Evolutionary conservation across 1,140 invertebrate genomes (phyloP).

Genomic region (Parasteatoda tepidariorum): DNA sequence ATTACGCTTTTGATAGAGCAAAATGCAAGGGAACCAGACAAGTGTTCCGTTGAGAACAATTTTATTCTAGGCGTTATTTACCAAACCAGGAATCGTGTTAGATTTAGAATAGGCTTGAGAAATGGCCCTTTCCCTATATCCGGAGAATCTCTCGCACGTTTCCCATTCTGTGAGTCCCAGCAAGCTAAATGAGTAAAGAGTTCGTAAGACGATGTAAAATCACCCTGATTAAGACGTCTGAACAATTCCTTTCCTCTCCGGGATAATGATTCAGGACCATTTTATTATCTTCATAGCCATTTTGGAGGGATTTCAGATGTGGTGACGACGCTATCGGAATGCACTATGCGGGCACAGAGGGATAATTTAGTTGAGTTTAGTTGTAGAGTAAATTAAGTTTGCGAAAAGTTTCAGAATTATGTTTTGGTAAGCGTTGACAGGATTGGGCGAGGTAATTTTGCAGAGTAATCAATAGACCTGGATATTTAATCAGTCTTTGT

Average conservation of each 20-base stretch:
- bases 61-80: neutral
- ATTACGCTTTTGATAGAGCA: too few relatives aligned
- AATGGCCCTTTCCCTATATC: conserved; percentile 10
- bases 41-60: too few relatives aligned
- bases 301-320: conserved; percentile 17
- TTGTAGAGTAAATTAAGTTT: too few relatives aligned
- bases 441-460: too few relatives aligned
- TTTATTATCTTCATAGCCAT: conserved; percentile 37
- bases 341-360: too few relatives aligned
- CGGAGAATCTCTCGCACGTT: neutral
- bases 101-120: neutral
- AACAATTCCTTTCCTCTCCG: neutral
- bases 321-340: neutral
- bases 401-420: too few relatives aligned
- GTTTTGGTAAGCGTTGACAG: too few relatives aligned
- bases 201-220: conserved; percentile 16
- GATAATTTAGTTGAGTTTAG: conserved; percentile 28
- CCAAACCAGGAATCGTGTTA: conserved; percentile 4
- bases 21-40: too few relatives aligned
- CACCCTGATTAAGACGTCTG: conserved; percentile 31
- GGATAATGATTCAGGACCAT: conserved; percentile 35
- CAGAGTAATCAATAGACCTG: too few relatives aligned
- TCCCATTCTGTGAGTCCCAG: conserved; percentile 1
- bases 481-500: too few relatives aligned
- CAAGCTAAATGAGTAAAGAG: conserved; percentile 15